These are phyloP conservation scores for Andrena haemorrhoa DNA, from an alignment of 2,888 invertebrate genomes.

Conservation along the genomic window DNA sequence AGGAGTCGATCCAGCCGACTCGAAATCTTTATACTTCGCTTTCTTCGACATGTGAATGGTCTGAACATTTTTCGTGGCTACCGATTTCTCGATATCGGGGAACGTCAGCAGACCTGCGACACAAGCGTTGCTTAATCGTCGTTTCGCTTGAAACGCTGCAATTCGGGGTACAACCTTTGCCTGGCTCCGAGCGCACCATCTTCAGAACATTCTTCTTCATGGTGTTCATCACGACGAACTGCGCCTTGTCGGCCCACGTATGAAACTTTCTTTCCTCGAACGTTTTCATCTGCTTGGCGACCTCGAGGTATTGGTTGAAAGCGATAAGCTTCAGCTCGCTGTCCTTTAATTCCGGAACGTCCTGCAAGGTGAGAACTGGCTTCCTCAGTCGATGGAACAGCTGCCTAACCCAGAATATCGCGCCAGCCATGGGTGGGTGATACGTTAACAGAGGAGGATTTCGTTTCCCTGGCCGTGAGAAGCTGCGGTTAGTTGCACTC, in stretches of 20 bases:
- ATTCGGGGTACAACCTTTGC: slow-evolving; percentile 55
- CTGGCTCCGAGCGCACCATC: slow-evolving; percentile 84
- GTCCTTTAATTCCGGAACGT: slow-evolving; percentile 90
- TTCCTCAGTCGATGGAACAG: slow-evolving; percentile 92
- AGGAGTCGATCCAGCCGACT: slow-evolving; percentile 10
- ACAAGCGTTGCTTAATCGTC: background rate
- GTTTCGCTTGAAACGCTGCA: background rate
- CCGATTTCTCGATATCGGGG: background rate
- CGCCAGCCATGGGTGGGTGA: slow-evolving; percentile 93
- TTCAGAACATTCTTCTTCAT: slow-evolving; percentile 90
- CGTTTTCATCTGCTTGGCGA: slow-evolving; percentile 90
- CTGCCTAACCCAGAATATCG: slow-evolving; percentile 94
- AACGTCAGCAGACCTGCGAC: slow-evolving; percentile 30
- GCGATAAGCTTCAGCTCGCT: slow-evolving; percentile 91
- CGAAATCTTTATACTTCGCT: slow-evolving; percentile 29
- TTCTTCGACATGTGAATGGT: slow-evolving; percentile 33
- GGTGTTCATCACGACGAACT: slow-evolving; percentile 88
- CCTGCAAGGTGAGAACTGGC: slow-evolving; percentile 92
- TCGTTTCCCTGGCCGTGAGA: slow-evolving; percentile 86
- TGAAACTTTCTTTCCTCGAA: slow-evolving; percentile 91
- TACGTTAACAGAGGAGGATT: slow-evolving; percentile 90
- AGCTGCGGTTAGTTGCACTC: background rate
- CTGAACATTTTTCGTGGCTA: slow-evolving; percentile 17
- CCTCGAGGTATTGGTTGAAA: slow-evolving; percentile 91
- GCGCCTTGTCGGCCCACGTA: slow-evolving; percentile 89